Evolutionary conservation across 2,113 vertebrate species (phyloP), one percentile per base, ranked within the genome.

Genomic region (Pollimyrus isidori): DNA sequence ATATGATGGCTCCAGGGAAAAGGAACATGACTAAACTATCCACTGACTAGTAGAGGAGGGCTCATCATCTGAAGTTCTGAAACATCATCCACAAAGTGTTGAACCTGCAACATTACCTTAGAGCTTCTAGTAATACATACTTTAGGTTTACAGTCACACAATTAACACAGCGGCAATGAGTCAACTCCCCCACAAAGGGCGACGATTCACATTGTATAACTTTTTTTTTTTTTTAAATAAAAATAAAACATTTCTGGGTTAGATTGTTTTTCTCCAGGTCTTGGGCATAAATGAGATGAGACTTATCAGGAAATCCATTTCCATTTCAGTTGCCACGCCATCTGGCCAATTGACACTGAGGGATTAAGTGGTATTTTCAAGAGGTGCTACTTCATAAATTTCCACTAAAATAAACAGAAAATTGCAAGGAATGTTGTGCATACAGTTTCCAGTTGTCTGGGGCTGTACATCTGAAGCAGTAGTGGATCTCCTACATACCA

Each of bases 101-200:
- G 92, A 92, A 92, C 93, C 93, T 92, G 93, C 93, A 93, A 93
- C 92, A 92, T 87, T 87, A 91, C 89, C 89, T 90, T 23, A 88
- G 53, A 52, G 87, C 62, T 62, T 50, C 73, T 82, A 62, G 53
- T 23, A 84, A 90, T 4, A 88, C 30, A 69, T 89, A 89, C 49
- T 56, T 90, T 84, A 89, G 35, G 56, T 73, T 53, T 53, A 83
- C 89, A 90, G 91, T 90, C 92, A 89, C 92, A 93, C 91, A 90
- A 48, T 83, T 90, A 76, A 48, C 7, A 89, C 91, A 91, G 84
- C 52, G 46, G 58, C 53, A 89, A 89, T 56, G 35, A 89, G 90
- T 90, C 62, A 5, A 86, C 89, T 82, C 15, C 90, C 85, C 88
- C 90, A 89, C 91, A 92, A 89, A 84, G 53, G 85, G 45, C 2